Evolutionary conservation across 2,797 vertebrate genomes (phyloP).

Genomic region (Spondyliosoma cantharus): DNA sequence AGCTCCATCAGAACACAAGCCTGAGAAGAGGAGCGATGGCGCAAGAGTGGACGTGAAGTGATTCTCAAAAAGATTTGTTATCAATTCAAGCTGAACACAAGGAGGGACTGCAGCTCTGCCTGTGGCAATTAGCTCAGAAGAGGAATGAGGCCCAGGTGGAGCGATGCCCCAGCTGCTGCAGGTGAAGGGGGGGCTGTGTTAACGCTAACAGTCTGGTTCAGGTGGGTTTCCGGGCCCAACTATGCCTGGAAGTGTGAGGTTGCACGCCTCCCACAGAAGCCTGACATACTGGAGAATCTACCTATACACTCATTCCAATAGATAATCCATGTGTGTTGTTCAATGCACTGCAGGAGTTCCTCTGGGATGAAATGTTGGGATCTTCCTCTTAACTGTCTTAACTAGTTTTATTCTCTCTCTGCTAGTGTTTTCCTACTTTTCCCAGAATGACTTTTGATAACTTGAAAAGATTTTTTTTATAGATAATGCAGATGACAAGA

Average conservation of each 20-base stretch:
- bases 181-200: conserved; percentile 1
- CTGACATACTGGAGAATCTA: neutral
- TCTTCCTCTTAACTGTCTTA: too few relatives aligned
- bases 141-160: conserved; percentile 42
- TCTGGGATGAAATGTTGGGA: neutral
- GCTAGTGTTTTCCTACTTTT: neutral
- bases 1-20: conserved; percentile 15
- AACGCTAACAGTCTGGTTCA: neutral
- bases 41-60: conserved; percentile 46
- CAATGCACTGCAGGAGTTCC: neutral
- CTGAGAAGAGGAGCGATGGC: neutral
- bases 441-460: neutral
- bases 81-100: conserved; percentile 54
- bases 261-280: neutral
- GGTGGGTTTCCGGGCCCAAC: neutral
- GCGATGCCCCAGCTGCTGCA: conserved; percentile 20
- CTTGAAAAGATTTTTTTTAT: neutral
- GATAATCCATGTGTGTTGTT: conserved; percentile 13
- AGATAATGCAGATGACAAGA: too few relatives aligned
- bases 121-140: conserved; percentile 22
- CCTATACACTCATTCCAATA: neutral
- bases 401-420: too few relatives aligned
- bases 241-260: neutral
- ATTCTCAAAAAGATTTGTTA: conserved; percentile 48
- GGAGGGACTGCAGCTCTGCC: conserved; percentile 50